phyloP scores from a whole-genome alignment of 2,113 vertebrate species.

The Zootoca vivipara region DNA sequence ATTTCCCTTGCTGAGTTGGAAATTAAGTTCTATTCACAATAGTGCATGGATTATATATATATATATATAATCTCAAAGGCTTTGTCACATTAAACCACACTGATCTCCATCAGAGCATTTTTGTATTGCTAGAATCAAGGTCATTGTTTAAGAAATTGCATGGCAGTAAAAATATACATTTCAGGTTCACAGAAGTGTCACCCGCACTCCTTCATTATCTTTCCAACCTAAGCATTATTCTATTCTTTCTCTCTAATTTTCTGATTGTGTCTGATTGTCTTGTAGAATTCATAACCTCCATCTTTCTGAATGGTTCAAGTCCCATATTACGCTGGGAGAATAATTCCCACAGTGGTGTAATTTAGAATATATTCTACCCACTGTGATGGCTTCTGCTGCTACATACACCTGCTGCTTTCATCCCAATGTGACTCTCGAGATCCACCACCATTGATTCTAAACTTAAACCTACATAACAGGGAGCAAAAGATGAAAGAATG shows the following conservation, averaged over 20 bases:
- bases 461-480: constrained; percentile 43
- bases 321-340: constrained; percentile 47
- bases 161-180: constrained; percentile 60
- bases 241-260: constrained; percentile 39
- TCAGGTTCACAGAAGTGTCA: constrained; percentile 57
- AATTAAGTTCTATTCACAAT: constrained; percentile 59
- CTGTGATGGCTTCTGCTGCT: constrained; percentile 4
- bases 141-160: constrained; percentile 68
- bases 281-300: constrained; percentile 52
- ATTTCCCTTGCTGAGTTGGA: constrained; percentile 53
- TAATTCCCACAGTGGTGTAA: constrained; percentile 45
- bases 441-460: constrained; percentile 19
- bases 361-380: constrained; percentile 59
- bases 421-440: constrained; percentile 11
- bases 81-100: constrained; percentile 55
- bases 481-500: constrained; percentile 16
- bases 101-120: constrained; percentile 58
- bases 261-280: constrained; percentile 54
- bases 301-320: constrained; percentile 47
- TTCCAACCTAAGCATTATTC: constrained; percentile 56
- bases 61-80: constrained; percentile 58
- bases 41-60: constrained; percentile 54
- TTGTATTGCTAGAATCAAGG: constrained; percentile 54
- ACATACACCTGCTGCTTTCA: constrained; percentile 10
- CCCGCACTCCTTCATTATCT: constrained; percentile 64